Percentiles rank a stretch among this genome's conserved stretches.
These are phyloP conservation scores for Monochamus alternatus DNA, from an alignment of 2,888 invertebrate species.

Conservation along the genomic window DNA sequence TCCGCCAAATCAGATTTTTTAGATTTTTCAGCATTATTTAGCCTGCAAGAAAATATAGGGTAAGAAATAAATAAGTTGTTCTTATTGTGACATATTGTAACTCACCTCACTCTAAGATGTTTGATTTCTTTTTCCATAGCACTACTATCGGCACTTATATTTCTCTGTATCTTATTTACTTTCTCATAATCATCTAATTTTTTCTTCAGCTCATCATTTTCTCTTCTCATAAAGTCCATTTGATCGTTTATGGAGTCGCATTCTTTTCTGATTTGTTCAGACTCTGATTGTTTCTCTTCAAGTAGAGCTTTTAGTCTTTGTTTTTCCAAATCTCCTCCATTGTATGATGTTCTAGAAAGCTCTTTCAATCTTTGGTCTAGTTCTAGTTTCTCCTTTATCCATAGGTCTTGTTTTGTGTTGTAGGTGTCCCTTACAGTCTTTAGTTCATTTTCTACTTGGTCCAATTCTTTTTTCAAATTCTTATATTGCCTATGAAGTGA, in stretches of 20 bases:
- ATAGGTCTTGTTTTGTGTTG: conserved; percentile 79
- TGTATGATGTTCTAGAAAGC: conserved; percentile 51
- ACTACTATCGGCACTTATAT: conserved; percentile 83
- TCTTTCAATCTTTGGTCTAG: conserved; percentile 76
- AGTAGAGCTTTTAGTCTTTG: conserved; percentile 80
- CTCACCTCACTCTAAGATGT: conserved; percentile 77
- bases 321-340: conserved; percentile 74
- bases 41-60: conserved; percentile 55
- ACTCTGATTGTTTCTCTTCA: conserved; percentile 83
- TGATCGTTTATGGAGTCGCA: conserved; percentile 81
- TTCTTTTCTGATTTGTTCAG: conserved; percentile 80
- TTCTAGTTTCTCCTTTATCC: conserved; percentile 82
- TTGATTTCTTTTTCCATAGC: conserved; percentile 84
- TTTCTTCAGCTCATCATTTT: conserved; percentile 85
- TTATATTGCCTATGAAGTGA: conserved; percentile 74
- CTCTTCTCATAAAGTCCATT: conserved; percentile 80
- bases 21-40: conserved; percentile 79
- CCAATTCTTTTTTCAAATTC: conserved; percentile 77
- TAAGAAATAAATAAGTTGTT: no score
- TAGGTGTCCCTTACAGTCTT: conserved; percentile 78
- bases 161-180: conserved; percentile 87
- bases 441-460: conserved; percentile 77
- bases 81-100: conserved; percentile 11
- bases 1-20: conserved; percentile 86
- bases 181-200: conserved; percentile 90